Conservation (phyloP, 2,113 vertebrate genomes). For the Eurypyga helias region DNA sequence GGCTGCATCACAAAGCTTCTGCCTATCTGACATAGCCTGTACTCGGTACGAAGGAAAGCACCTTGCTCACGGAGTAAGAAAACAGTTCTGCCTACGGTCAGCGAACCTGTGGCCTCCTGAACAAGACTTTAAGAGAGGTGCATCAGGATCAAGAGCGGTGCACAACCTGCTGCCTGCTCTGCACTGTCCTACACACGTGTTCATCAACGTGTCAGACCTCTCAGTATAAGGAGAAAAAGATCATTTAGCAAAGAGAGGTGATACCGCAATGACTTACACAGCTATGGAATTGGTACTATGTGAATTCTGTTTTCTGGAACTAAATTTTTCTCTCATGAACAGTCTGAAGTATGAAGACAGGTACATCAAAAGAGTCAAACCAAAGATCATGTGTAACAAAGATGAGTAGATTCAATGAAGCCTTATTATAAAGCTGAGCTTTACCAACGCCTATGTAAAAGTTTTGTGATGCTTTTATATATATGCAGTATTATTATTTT, state of each 20-base stretch:
- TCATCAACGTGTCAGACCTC: background rate
- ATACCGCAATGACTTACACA: background rate
- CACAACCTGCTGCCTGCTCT: background rate
- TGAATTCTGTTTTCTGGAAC: background rate
- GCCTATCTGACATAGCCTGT: background rate
- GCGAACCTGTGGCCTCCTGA: background rate
- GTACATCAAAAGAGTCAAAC: background rate
- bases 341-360: background rate
- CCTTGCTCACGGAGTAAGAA: background rate
- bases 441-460: background rate
- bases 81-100: background rate
- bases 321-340: background rate
- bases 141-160: background rate
- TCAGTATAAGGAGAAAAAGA: background rate
- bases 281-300: background rate
- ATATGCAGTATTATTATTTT: background rate
- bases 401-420: background rate
- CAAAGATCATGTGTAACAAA: background rate
- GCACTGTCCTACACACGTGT: background rate
- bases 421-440: background rate
- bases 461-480: background rate
- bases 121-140: background rate
- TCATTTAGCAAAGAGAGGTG: accelerated
- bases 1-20: background rate
- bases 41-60: background rate